Conservation (phyloP, 2,888 invertebrate genomes). For the Halictus ligatus region DNA sequence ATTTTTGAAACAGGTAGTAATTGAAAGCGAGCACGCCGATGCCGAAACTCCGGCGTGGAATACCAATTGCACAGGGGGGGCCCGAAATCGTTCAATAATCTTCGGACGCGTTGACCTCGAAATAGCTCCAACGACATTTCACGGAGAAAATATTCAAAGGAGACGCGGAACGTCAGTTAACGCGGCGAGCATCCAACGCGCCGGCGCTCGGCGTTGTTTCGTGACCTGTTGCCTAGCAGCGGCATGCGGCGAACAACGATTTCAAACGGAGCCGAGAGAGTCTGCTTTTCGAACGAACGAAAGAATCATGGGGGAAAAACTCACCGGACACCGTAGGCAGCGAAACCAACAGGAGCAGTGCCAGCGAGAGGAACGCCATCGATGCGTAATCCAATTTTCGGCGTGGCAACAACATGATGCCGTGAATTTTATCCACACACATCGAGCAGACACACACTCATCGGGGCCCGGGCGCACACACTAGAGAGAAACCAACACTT, state of each 20-base stretch:
- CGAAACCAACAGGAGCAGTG: constrained; percentile 63
- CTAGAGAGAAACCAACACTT: constrained; percentile 70
- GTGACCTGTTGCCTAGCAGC: constrained; percentile 82
- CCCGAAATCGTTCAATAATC: constrained; percentile 50
- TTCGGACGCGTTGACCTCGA: constrained; percentile 37
- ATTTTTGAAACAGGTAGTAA: constrained; percentile 79
- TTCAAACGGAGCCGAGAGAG: constrained; percentile 37
- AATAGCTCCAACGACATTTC: constrained; percentile 16
- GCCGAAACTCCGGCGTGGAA: constrained; percentile 77
- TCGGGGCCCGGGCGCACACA: constrained; percentile 80
- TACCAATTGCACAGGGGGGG: constrained; percentile 70
- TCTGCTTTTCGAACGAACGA: not conserved
- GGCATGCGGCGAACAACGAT: constrained; percentile 59
- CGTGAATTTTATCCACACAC: constrained; percentile 78
- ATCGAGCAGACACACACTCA: constrained; percentile 79
- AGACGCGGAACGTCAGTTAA: constrained; percentile 47
- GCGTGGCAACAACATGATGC: constrained; percentile 79
- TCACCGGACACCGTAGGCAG: constrained; percentile 72
- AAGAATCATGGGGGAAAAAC: constrained; percentile 27
- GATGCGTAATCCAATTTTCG: constrained; percentile 82
- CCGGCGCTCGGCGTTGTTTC: constrained; percentile 78
- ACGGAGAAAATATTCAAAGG: constrained; percentile 44
- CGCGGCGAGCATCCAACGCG: constrained; percentile 68
- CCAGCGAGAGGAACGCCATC: constrained; percentile 65
- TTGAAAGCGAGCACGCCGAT: constrained; percentile 75